Percentiles rank a stretch among this genome's conserved stretches.
Conservation (phyloP, 1,140 invertebrate species). For the Coboldia fuscipes region DNA sequence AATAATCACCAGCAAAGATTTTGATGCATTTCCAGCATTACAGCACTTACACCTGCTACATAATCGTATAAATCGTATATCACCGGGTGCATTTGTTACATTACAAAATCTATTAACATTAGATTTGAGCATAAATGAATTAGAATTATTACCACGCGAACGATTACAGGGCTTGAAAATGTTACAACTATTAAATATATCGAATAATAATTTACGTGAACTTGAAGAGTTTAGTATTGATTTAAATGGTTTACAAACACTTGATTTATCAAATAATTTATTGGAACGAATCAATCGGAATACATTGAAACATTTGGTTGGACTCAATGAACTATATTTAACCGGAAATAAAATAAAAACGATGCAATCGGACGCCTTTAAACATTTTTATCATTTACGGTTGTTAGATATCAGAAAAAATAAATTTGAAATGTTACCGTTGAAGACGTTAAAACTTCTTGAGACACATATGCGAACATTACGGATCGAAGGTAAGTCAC, state of each 20-base stretch:
- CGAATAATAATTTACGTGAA: conserved; percentile 58
- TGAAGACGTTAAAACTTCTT: conserved; percentile 49
- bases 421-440: conserved; percentile 56
- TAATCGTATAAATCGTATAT: conserved; percentile 60
- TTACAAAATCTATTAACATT: conserved; percentile 53
- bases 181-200: conserved; percentile 54
- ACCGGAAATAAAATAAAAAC: conserved; percentile 63
- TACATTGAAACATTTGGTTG: conserved; percentile 50
- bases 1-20: conserved; percentile 69
- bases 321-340: conserved; percentile 51
- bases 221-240: conserved; percentile 65
- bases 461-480: conserved; percentile 62
- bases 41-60: conserved; percentile 47
- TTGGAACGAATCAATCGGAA: conserved; percentile 51
- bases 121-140: conserved; percentile 61
- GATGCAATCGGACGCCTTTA: conserved; percentile 57
- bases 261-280: conserved; percentile 70
- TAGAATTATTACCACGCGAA: conserved; percentile 69
- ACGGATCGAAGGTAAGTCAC: conserved; percentile 48
- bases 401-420: conserved; percentile 69
- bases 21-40: conserved; percentile 63
- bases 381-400: conserved; percentile 51
- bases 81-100: conserved; percentile 61
- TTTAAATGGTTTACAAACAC: conserved; percentile 47
- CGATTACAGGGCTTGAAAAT: conserved; percentile 54